These are phyloP conservation scores for Eulemur rufifrons DNA, from an alignment of 2,113 vertebrate genomes.

Conservation along the genomic window DNA sequence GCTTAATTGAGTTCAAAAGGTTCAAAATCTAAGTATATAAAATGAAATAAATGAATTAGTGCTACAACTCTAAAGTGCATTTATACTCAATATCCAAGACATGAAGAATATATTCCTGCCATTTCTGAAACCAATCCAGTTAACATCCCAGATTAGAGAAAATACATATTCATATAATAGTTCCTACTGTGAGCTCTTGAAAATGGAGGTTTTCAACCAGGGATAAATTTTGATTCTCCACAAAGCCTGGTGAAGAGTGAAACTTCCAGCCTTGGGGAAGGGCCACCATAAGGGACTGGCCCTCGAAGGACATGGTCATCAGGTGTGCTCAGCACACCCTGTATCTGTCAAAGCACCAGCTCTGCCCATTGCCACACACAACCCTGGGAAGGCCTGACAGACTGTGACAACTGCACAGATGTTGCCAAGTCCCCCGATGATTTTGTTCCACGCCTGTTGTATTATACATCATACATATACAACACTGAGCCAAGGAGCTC, in stretches of 20 bases:
- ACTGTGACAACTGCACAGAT: neutral
- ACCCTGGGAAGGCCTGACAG: neutral
- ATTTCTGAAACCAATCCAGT: slow-evolving; percentile 19
- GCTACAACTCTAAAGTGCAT: neutral
- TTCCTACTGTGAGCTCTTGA: neutral
- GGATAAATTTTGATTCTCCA: neutral
- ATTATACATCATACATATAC: neutral
- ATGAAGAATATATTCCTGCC: neutral
- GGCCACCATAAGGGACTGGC: neutral
- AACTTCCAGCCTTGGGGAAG: neutral
- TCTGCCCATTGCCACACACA: neutral
- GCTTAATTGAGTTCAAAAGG: slow-evolving; percentile 59
- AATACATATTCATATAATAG: neutral
- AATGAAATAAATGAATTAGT: slow-evolving; percentile 37
- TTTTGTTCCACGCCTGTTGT: neutral
- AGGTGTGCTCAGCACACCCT: neutral
- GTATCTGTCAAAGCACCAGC: neutral
- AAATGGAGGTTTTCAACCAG: neutral
- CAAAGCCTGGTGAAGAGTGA: neutral
- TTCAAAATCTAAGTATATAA: slow-evolving; percentile 40
- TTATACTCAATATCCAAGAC: neutral
- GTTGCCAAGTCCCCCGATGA: neutral
- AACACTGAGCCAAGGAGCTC: neutral
- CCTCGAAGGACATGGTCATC: neutral
- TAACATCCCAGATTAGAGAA: neutral